Percentiles rank a stretch among this genome's conserved stretches.
These are phyloP conservation scores for Zeugodacus cucurbitae DNA, from an alignment of 1,140 invertebrate genomes.

Conservation along the genomic window DNA sequence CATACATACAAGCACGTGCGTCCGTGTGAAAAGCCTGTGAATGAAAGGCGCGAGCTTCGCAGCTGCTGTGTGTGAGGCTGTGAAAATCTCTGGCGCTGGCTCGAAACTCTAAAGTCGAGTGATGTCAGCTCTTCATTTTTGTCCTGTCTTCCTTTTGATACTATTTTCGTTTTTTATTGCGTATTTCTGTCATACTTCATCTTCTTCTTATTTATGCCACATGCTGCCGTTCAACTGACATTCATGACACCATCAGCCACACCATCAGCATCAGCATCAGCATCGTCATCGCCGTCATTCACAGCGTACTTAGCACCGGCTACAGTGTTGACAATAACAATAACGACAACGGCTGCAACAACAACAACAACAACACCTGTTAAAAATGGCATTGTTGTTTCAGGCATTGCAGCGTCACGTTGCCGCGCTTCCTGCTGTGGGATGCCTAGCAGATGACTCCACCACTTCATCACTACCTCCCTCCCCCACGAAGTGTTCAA, in stretches of 20 bases:
- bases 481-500: background rate
- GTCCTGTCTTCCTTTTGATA: background rate
- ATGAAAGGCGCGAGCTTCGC: background rate
- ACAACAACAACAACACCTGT: background rate
- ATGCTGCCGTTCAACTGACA: background rate
- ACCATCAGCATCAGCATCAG: background rate
- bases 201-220: conserved; percentile 6
- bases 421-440: background rate
- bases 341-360: background rate
- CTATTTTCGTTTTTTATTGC: background rate
- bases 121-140: background rate
- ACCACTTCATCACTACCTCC: no score
- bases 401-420: background rate
- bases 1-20: background rate
- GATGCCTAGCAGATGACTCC: background rate
- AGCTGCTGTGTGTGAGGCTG: background rate
- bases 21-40: background rate
- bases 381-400: background rate
- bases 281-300: background rate
- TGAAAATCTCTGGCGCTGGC: background rate
- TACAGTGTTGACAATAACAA: conserved; percentile 23
- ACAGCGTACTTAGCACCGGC: conserved; percentile 27
- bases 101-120: background rate
- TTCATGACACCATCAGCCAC: conserved; percentile 22
- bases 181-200: background rate